Evolutionary conservation across 2,113 vertebrate genomes (phyloP), one percentile per base, ranked within the genome.

Genomic region (Phalacrocorax aristotelis): DNA sequence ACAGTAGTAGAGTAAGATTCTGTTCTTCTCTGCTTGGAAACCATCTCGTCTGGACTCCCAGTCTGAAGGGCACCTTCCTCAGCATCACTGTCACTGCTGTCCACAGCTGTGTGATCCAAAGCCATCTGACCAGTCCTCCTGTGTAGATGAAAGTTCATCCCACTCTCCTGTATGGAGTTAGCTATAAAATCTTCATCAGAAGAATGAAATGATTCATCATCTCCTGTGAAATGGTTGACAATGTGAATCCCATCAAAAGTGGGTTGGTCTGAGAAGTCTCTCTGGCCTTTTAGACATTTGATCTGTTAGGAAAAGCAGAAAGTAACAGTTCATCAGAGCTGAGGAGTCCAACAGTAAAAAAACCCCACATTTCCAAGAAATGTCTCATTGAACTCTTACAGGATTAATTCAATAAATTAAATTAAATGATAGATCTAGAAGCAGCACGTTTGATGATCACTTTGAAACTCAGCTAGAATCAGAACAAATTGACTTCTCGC

Each of bases 201-300:
- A 78, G 99, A 99, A 97, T 98, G 99, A 97, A 98, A 98, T 76
- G 98, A 99, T 89, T 98, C 99, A 8, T 99, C 98, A 66, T 99
- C 98, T 89, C 97, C 98, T 85, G 97, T 97, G 76, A 99, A 99
- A 98, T 99, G 99, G 97, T 98, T 99, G 97, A 99, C 98, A 55
- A 99, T 99, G 97, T 99, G 99, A 98, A 99, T 99, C 93, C 99
- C 98, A 95, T 99, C 99, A 99, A 99, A 99, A 97, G 97, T 96
- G 97, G 98, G 96, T 94, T 98, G 99, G 98, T 91, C 95, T 98
- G 97, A 96, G 97, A 99, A 97, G 83, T 81, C 96, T 98, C 97
- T 99, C 98, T 98, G 98, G 79, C 99, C 98, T 98, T 99, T 99
- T 96, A 99, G 98, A 97, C 98, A 99, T 96, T 98, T 98, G 92